Base-by-base conservation (phyloP, 2,797 vertebrate species). In the Mus spretus region DNA sequence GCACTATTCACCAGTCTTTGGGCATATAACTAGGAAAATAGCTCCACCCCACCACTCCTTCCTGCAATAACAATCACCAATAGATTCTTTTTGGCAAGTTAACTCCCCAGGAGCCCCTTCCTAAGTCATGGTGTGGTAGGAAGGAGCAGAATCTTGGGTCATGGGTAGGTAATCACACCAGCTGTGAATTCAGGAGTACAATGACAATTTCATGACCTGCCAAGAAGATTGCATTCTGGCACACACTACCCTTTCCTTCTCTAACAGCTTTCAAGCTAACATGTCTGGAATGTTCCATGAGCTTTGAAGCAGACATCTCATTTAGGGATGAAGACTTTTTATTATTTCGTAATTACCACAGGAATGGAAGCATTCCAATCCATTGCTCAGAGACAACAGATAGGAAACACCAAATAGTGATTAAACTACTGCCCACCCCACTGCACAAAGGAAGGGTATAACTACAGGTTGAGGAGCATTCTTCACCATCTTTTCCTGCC, bases 171-270 rank as follows among this genome's bases (percentile, higher is more conserved):
- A 72, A 37, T 87, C 47, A 37, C 24, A 19, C 3, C n/a, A 6
- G 0, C 1, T 57, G 15, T 37, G 15, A 12, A 10, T 19, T 87
- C 15, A 19, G 47, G 7, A 57, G 67, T 40, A 28, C 34, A 40
- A 6, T 19, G 22, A 9, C 6, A 0, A 19, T 37, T n/a, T 10
- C 7, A 11, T 55, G 34, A 3, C 9, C 0, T 40, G 34, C 3
- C 15, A 88, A 24, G 5, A 55, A 74, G n/a, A 74, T 40, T 40
- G 37, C 24, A 40, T 40, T 31, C 15, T 74, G n/a, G 9, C 0
- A 2, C 53, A 19, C 26, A 40, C 5, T 57, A 19, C 3, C 50
- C n/a, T 13, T 20, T 20, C 37, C n/a, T 70, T 72, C 50, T 31
- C 24, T 12, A 37, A 40, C 24, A 57, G 11, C 37, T 37, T 57